These are phyloP conservation scores for Burhinus bistriatus DNA, from an alignment of 2,113 vertebrate species.

Conservation along the genomic window DNA sequence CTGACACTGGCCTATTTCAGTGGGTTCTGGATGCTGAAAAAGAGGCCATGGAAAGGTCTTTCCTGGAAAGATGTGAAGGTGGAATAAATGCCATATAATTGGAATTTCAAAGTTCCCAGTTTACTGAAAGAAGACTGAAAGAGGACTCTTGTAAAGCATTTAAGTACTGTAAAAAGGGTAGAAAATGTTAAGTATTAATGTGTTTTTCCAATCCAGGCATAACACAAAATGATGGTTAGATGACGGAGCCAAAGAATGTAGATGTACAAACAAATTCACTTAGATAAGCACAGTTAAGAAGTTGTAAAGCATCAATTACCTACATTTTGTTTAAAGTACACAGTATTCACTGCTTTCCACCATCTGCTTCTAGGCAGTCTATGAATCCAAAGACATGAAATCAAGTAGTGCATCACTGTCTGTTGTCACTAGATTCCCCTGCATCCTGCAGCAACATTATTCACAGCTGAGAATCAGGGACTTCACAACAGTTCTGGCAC, in stretches of 20 bases:
- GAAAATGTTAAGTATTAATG: not conserved
- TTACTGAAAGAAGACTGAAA: not conserved
- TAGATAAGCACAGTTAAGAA: not conserved
- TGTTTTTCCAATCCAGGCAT: not conserved
- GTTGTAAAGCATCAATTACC: not conserved
- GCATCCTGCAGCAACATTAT: not conserved
- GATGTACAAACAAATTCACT: not conserved
- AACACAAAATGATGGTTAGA: not conserved
- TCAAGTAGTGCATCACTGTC: not conserved
- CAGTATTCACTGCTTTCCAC: not conserved
- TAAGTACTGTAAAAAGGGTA: not conserved
- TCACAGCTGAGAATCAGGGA: not conserved
- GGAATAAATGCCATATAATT: not conserved
- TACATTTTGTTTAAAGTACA: not conserved
- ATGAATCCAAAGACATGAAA: not conserved
- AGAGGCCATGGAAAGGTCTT: not conserved
- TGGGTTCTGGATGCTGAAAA: not conserved
- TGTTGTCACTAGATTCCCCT: not conserved
- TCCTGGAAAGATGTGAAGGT: not conserved
- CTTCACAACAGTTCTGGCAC: not conserved
- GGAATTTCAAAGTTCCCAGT: not conserved
- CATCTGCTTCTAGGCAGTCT: not conserved
- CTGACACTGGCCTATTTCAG: not conserved
- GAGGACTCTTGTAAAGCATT: not conserved
- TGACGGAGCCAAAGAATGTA: not conserved